Evolutionary conservation across 2,797 vertebrate genomes (phyloP).

Genomic region (Acipenser transmontanus): DNA sequence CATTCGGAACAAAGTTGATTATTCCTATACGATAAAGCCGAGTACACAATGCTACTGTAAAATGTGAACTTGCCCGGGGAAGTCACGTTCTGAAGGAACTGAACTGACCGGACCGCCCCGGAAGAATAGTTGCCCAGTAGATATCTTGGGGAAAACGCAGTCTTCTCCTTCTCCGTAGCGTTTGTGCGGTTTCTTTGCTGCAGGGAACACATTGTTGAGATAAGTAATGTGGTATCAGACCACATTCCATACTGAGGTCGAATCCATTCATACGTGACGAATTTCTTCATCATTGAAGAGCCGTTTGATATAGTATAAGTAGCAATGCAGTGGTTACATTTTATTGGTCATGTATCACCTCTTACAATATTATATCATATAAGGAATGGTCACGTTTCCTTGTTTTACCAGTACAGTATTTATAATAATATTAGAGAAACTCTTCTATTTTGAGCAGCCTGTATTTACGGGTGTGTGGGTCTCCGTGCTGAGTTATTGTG

Average conservation of each 20-base stretch:
- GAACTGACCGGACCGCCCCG: no score
- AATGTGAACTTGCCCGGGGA: not conserved
- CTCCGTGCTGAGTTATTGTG: slow-evolving; percentile 13
- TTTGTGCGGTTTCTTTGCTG: no score
- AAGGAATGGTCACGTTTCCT: not conserved
- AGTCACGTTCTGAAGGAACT: no score
- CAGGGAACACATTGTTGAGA: no score
- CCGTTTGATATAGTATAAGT: no score
- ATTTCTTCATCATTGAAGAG: no score
- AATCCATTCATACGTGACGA: no score
- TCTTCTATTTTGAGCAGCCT: not conserved
- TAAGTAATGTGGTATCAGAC: no score
- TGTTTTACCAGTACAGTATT: not conserved
- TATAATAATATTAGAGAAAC: not conserved
- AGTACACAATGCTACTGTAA: not conserved
- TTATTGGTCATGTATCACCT: not conserved
- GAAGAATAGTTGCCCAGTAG: no score
- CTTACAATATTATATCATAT: not conserved
- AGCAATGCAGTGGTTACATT: not conserved
- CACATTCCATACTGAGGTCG: no score
- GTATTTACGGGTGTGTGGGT: slow-evolving; percentile 5
- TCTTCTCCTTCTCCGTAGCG: no score
- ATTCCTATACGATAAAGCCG: not conserved
- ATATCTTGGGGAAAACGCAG: no score
- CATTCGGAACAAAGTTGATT: not conserved